phyloP scores from a whole-genome alignment of 92 coral and sea anemone species.

The Meandrina meandrites region DNA sequence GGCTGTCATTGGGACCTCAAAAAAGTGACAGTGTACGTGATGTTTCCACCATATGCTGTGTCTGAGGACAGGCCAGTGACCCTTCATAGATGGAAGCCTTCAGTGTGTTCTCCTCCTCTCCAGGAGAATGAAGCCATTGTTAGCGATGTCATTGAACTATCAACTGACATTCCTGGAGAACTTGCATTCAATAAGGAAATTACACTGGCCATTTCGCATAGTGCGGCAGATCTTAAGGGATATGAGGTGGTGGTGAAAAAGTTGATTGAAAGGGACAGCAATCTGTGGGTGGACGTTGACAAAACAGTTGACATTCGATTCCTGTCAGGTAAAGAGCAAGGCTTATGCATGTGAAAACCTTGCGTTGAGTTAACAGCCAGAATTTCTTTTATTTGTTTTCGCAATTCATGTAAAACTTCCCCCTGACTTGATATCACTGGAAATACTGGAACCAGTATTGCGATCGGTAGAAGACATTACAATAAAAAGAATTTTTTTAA shows the following conservation, averaged over 20 bases:
- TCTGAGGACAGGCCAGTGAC: slow-evolving; percentile 13
- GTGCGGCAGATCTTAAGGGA: slow-evolving; percentile 27
- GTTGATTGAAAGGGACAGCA: background rate
- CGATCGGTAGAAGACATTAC: too few species aligned
- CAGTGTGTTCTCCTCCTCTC: slow-evolving; percentile 37
- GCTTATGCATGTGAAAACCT: too few species aligned
- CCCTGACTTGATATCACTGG: too few species aligned
- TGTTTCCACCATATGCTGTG: slow-evolving; percentile 54
- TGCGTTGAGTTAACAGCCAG: background rate
- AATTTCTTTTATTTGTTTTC: too few species aligned
- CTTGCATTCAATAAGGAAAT: slow-evolving; percentile 16
- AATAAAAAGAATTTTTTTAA: too few species aligned
- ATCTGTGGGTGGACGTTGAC: slow-evolving; percentile 11
- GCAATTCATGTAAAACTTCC: background rate
- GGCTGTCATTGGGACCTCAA: slow-evolving; percentile 43
- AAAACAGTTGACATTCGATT: slow-evolving; percentile 4
- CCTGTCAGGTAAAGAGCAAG: background rate
- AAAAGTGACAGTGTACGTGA: slow-evolving; percentile 25
- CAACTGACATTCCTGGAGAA: slow-evolving; percentile 19
- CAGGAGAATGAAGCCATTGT: slow-evolving; percentile 37
- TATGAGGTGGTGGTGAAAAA: slow-evolving; percentile 29
- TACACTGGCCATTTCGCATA: slow-evolving; percentile 19
- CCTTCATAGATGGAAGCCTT: background rate
- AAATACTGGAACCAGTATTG: too few species aligned
- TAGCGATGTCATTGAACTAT: slow-evolving; percentile 56